These are phyloP conservation scores for Perizoma affinitatum DNA, from an alignment of 2,888 invertebrate species.

Conservation along the genomic window DNA sequence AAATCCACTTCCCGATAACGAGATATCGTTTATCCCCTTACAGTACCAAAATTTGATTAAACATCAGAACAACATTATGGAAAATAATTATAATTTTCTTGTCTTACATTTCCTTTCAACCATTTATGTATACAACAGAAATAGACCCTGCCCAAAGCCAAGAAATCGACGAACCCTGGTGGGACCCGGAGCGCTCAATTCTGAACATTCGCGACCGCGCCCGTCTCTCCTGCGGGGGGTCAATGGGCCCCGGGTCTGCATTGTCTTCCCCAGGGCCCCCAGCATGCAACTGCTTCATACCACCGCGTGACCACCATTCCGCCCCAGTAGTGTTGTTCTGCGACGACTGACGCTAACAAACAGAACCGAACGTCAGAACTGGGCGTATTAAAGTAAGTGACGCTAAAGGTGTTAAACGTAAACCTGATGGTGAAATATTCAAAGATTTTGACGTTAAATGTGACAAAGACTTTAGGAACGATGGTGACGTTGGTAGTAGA, in stretches of 20 bases:
- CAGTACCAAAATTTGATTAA: no score
- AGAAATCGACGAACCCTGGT: constrained; percentile 56
- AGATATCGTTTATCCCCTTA: no score
- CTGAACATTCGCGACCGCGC: constrained; percentile 70
- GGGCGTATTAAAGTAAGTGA: neutral
- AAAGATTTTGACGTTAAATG: neutral
- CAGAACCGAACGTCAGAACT: constrained; percentile 19
- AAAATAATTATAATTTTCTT: no score
- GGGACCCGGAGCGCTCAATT: constrained; percentile 62
- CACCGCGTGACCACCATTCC: constrained; percentile 79
- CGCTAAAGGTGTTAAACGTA: neutral
- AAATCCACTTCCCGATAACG: no score
- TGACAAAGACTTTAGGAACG: neutral
- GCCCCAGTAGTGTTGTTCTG: constrained; percentile 86
- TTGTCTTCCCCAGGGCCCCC: constrained; percentile 74
- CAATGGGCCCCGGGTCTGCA: constrained; percentile 70
- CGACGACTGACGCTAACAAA: constrained; percentile 77
- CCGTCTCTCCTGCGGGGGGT: constrained; percentile 70
- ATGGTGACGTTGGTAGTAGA: neutral
- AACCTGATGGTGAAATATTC: constrained; percentile 17
- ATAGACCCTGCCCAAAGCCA: constrained; percentile 53
- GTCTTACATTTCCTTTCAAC: no score
- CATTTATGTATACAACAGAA: constrained; percentile 46
- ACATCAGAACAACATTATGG: no score
- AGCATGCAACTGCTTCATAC: constrained; percentile 75